These are phyloP conservation scores for Conomelus anceps DNA, from an alignment of 2,888 invertebrate genomes.

Conservation along the genomic window DNA sequence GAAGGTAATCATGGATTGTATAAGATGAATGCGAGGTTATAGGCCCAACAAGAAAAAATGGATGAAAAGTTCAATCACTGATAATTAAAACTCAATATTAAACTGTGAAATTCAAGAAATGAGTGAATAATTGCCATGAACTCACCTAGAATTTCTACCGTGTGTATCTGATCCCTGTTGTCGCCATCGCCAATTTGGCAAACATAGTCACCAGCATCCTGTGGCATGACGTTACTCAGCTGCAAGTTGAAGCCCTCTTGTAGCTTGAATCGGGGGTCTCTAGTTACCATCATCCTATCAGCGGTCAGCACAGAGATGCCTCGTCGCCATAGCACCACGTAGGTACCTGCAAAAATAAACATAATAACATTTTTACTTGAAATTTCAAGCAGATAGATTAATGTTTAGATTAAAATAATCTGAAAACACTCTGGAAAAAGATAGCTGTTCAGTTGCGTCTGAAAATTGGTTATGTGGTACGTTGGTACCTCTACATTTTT, in stretches of 20 bases:
- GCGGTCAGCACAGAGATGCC: conserved; percentile 64
- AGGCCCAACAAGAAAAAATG: too few relatives aligned
- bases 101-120: not conserved
- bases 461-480: too few relatives aligned
- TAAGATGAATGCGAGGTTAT: too few relatives aligned
- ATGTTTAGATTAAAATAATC: too few relatives aligned
- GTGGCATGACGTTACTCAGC: conserved; percentile 61
- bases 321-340: conserved; percentile 60
- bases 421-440: too few relatives aligned
- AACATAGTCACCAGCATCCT: conserved; percentile 66
- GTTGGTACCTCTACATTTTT: too few relatives aligned
- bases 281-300: conserved; percentile 61
- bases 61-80: too few relatives aligned
- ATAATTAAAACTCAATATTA: too few relatives aligned
- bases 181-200: conserved; percentile 65
- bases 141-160: conserved; percentile 57
- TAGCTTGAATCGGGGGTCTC: conserved; percentile 58
- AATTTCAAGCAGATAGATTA: too few relatives aligned
- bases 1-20: too few relatives aligned
- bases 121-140: too few relatives aligned
- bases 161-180: conserved; percentile 62
- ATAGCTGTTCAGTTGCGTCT: too few relatives aligned
- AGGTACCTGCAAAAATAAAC: conserved; percentile 50
- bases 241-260: conserved; percentile 64
- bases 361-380: not conserved